phyloP scores from a whole-genome alignment of 1,140 invertebrate species.

The Phymastichus coffea region DNA sequence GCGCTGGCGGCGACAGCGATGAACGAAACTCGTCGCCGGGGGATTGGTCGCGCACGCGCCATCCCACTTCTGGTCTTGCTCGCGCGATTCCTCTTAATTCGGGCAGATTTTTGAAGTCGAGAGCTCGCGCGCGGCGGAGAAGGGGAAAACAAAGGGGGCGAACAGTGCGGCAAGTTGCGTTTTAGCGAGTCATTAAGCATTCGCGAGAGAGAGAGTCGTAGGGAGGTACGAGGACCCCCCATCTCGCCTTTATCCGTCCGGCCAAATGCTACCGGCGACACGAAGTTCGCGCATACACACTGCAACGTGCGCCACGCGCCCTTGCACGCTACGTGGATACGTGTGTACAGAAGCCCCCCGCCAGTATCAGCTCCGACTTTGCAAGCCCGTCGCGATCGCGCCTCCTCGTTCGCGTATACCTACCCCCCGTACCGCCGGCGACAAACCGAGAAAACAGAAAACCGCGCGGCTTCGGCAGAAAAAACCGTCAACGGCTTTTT shows the following conservation, averaged over 20 bases:
- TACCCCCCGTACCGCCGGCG: too few relatives aligned
- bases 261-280: not conserved
- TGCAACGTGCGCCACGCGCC: constrained; percentile 8
- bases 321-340: too few relatives aligned
- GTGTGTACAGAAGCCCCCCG: not conserved
- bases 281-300: not conserved
- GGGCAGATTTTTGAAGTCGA: not conserved
- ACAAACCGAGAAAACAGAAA: too few relatives aligned
- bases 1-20: too few relatives aligned
- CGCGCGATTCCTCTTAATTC: constrained; percentile 39
- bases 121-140: not conserved
- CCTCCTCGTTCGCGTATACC: too few relatives aligned
- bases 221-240: constrained; percentile 19
- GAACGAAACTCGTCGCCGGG: too few relatives aligned
- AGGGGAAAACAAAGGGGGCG: too few relatives aligned
- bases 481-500: not conserved
- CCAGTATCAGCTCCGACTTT: not conserved
- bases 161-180: too few relatives aligned
- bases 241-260: constrained; percentile 21
- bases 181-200: constrained; percentile 27
- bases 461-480: too few relatives aligned
- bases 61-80: too few relatives aligned
- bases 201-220: not conserved
- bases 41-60: too few relatives aligned
- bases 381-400: too few relatives aligned